A percentile compares a stretch with the other conserved stretches of the same genome.
Evolutionary conservation across 2,797 vertebrate species (phyloP).

Genomic region (Atherinosoma microstoma): DNA sequence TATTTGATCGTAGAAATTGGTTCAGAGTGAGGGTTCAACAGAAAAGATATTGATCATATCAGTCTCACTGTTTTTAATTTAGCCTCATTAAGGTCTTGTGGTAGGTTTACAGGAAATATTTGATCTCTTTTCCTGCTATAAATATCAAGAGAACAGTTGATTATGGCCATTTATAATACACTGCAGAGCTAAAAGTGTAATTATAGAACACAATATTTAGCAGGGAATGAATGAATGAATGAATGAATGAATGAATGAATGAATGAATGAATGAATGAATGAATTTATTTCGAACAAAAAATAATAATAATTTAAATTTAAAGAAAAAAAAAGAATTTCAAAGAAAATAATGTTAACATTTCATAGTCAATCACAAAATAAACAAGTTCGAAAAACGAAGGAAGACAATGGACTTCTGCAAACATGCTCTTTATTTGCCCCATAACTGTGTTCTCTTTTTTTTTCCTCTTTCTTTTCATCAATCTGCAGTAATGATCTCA

Average conservation of each 20-base stretch:
- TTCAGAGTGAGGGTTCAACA: background rate
- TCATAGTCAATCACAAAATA: too few species aligned
- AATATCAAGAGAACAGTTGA: background rate
- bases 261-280: too few species aligned
- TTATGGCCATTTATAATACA: background rate
- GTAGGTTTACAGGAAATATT: background rate
- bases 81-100: background rate
- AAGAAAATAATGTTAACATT: too few species aligned
- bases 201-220: background rate
- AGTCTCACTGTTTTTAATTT: background rate
- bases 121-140: background rate
- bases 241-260: too few species aligned
- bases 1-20: background rate
- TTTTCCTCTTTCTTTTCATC: slow-evolving; percentile 16
- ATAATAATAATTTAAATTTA: too few species aligned
- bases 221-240: background rate
- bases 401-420: background rate
- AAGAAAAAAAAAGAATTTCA: too few species aligned
- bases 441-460: background rate
- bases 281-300: too few species aligned
- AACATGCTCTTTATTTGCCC: background rate
- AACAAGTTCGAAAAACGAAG: too few species aligned
- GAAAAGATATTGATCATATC: too few species aligned
- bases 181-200: background rate
- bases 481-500: slow-evolving; percentile 85